Conservation (phyloP, 1,140 invertebrate genomes). For the Lasioglossum albipes region DNA sequence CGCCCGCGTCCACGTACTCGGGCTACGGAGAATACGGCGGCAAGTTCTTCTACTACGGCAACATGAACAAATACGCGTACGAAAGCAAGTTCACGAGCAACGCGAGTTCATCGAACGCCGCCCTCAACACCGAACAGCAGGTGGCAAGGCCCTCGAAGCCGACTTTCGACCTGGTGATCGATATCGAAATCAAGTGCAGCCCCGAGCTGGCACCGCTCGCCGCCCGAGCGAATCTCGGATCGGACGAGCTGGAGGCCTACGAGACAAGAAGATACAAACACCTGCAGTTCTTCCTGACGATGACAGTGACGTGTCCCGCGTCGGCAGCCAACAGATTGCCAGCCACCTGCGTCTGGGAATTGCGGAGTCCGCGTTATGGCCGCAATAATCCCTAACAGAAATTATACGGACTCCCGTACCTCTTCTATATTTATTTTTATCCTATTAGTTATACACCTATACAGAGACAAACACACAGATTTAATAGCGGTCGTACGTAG, state of each 20-base stretch:
- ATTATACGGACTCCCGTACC: conserved; percentile 39
- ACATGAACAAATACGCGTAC: conserved; percentile 76
- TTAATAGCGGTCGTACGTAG: neutral
- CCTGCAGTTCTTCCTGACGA: conserved; percentile 69
- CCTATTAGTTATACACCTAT: neutral
- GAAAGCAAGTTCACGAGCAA: conserved; percentile 66
- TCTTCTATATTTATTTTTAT: conserved; percentile 49
- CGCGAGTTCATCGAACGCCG: conserved; percentile 21
- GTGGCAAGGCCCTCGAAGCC: conserved; percentile 14
- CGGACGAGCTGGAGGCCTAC: conserved; percentile 64
- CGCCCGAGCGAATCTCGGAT: conserved; percentile 61
- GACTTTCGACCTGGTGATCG: conserved; percentile 67
- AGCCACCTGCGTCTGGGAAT: conserved; percentile 70
- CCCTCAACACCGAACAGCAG: conserved; percentile 39
- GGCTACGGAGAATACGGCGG: conserved; percentile 77
- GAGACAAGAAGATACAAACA: conserved; percentile 23
- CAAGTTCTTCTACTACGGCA: conserved; percentile 76
- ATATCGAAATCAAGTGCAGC: conserved; percentile 72
- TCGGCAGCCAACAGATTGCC: conserved; percentile 72
- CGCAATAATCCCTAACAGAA: conserved; percentile 23
- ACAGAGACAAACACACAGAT: conserved; percentile 1
- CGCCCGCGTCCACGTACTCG: conserved; percentile 71
- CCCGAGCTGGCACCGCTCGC: conserved; percentile 73
- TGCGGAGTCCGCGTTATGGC: conserved; percentile 46
- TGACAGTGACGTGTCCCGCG: conserved; percentile 68